Evolutionary conservation across 2,797 vertebrate genomes (phyloP).

Genomic region (Eleutherodactylus coqui): DNA sequence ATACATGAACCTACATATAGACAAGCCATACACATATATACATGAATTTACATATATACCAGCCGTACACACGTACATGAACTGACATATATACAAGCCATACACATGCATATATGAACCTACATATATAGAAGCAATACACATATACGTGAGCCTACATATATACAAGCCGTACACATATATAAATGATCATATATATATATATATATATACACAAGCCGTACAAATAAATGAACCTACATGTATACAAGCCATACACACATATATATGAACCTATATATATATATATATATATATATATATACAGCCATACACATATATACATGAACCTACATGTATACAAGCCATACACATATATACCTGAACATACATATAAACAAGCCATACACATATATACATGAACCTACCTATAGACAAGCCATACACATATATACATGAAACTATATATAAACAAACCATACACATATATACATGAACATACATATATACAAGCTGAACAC

Average conservation of each 20-base stretch:
- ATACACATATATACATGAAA: background rate
- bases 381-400: background rate
- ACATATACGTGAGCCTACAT: background rate
- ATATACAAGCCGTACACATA: background rate
- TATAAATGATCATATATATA: background rate
- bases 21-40: too few species aligned
- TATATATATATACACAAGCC: background rate
- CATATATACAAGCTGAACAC: too few species aligned
- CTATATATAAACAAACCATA: background rate
- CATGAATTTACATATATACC: too few species aligned
- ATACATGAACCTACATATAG: too few species aligned
- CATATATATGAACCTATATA: background rate
- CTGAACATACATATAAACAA: background rate
- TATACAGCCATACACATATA: background rate
- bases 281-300: too few species aligned
- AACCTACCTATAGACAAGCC: background rate
- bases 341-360: background rate
- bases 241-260: background rate
- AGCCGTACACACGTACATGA: too few species aligned
- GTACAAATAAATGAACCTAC: background rate
- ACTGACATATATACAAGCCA: background rate
- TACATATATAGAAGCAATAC: background rate
- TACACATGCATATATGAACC: background rate
- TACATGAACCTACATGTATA: background rate
- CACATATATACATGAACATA: too few species aligned